Base-by-base conservation (phyloP, 2,888 invertebrate species). In the Sceliomorpha sp. region DNA sequence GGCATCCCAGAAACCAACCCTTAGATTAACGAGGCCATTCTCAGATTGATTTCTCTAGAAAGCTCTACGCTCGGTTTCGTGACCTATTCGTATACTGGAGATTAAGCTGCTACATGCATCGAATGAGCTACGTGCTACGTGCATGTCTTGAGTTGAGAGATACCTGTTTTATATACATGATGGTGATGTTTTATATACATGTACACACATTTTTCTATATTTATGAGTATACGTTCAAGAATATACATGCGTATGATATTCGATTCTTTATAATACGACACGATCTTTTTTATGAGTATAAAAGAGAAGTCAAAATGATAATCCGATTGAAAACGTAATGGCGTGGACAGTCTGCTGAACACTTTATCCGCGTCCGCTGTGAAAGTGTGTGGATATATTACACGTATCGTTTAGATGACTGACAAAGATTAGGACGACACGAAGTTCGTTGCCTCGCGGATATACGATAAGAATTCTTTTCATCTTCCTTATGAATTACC, bases 21-120 rank as follows among this genome's bases (percentile, higher is more conserved):
- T 74, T 81, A 84, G 87, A 88, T 88, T 87, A 87, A 88, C 87
- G 87, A 84, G 81, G 80, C 86, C 86, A 86, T 87, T 86, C 86
- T 82, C 84, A 77, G 81, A 88, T 87, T 87, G 87, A 87, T 87
- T 87, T 81, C 86, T 79, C 77, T 75, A 78, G 79, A 75, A 80
- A 79, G 78, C 76, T 75, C 79, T 75, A 74, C 78, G 77, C 77
- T 79, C 74, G 76, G 73, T 78, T 79, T 75, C 76, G 74, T 79
- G 78, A 74, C 73, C 74, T 62, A 66, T 70, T 55, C 67, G 55
- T 70, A 48, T 59, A 51, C 37, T 51, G 51, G 60, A 56, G 63
- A 64, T 63, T 67, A 56, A 67, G 60, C 60, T 56, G 44, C 55
- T 40, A 62, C 69, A 50, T 55, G 56, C 53, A 58, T 48, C 58